Evolutionary conservation across 2,797 vertebrate species (phyloP), one percentile per base, ranked within the genome.

Genomic region (Pogoniulus pusillus): DNA sequence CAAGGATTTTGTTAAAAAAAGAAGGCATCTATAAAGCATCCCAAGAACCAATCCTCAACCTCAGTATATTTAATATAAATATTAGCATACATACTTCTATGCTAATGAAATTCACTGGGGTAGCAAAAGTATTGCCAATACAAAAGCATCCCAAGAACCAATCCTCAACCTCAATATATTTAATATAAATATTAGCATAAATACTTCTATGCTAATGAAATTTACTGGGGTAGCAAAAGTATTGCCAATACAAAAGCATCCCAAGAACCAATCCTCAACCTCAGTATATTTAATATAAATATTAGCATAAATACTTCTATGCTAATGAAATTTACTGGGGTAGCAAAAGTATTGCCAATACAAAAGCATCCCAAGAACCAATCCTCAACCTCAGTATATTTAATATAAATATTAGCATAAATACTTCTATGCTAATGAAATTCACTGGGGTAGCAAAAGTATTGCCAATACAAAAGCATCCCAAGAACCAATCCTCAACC

Each of bases 91-190:
- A 59, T 34, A 26, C 1, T 0, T 51, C 77, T 89, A 57, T 35
- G 30, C 15, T 85, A 55, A 72, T 49, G 16, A 85, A 91, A 73
- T 85, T 85, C 82, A 87, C 45, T 11, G n/a, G 57, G 27, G 34
- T 63, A 80, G 41, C 27, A 69, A 75, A 90, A 78, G 45, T 62
- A 54, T 70, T 91, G 39, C 55, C 53, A 57, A 69, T 60, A 57
- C 57, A 85, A 91, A 87, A 43, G 86, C n/a, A n/a, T n/a, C n/a
- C n/a, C n/a, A n/a, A 77, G 47, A 85, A 75, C 72, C 34, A 77
- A 12, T 75, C 11, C 16, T 77, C 4, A 47, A n/a, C 24, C 16
- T 80, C 39, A 51, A 20, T 74, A 86, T 93, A 71, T 72, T 72
- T 80, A 74, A 69, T 87, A 80, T n/a, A n/a, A n/a, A n/a, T n/a